Percentiles rank a stretch among this genome's conserved stretches.
These are phyloP conservation scores for Theonella swinhoei DNA, from an alignment of 37 sponge, comb jelly and placozoan species.

Conservation along the genomic window DNA sequence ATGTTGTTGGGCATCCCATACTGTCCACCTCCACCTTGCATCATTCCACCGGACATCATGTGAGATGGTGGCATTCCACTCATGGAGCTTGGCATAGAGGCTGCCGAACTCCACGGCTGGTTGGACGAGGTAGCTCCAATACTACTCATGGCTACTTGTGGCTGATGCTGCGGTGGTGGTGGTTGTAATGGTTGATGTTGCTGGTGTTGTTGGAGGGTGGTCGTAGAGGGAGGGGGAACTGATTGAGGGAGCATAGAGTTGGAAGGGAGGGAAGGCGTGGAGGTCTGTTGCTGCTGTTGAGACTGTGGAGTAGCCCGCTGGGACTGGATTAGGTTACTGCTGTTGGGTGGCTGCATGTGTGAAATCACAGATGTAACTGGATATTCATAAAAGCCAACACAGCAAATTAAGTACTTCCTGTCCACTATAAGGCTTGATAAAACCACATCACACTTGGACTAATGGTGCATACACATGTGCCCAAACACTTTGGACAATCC, in stretches of 20 bases:
- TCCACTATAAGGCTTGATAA: no score
- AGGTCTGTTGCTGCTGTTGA: constrained; percentile 6
- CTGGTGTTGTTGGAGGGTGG: background rate
- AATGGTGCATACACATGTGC: no score
- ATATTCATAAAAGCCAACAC: background rate
- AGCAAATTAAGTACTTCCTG: no score
- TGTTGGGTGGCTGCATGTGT: background rate
- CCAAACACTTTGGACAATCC: no score
- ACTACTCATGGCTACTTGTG: background rate
- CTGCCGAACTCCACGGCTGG: background rate
- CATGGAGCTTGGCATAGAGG: background rate
- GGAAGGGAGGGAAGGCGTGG: background rate
- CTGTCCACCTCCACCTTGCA: background rate
- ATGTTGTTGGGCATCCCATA: background rate
- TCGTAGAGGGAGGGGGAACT: background rate
- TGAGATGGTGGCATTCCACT: background rate
- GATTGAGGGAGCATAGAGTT: background rate
- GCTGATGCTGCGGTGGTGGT: constrained; percentile 1
- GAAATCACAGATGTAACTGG: background rate
- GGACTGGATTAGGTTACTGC: constrained; percentile 42
- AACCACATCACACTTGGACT: no score
- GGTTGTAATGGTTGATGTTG: background rate
- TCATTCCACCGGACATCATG: background rate
- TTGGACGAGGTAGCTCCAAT: background rate
- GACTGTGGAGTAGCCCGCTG: constrained; percentile 8